Evolutionary conservation across 1,140 invertebrate genomes (phyloP).

Genomic region (Bombus impatiens): DNA sequence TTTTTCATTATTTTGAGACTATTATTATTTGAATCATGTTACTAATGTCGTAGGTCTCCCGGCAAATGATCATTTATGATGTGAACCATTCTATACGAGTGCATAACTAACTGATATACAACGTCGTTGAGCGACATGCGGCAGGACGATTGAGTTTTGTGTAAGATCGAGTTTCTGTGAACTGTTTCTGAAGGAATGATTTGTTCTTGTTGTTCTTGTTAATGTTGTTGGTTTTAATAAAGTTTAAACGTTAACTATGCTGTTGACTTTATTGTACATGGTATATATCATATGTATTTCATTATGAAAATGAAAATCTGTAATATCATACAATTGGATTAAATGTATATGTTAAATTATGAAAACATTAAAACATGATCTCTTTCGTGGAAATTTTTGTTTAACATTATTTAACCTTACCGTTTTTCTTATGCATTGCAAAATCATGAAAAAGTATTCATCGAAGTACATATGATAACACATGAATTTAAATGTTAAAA

Average conservation of each 20-base stretch:
- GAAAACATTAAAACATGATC: neutral
- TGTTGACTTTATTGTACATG: slow-evolving; percentile 10
- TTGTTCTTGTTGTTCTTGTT: slow-evolving; percentile 67
- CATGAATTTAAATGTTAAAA: neutral
- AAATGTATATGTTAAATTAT: neutral
- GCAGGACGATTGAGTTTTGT: slow-evolving; percentile 51
- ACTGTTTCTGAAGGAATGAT: slow-evolving; percentile 56
- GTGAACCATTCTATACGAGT: slow-evolving; percentile 43
- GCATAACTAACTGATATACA: slow-evolving; percentile 51
- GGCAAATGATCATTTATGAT: slow-evolving; percentile 56
- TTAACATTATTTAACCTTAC: neutral
- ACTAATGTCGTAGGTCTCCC: slow-evolving; percentile 68
- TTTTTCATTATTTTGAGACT: slow-evolving; percentile 34
- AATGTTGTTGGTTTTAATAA: slow-evolving; percentile 71
- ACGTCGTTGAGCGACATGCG: slow-evolving; percentile 50
- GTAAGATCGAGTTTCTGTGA: slow-evolving; percentile 46
- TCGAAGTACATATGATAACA: neutral
- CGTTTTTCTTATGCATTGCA: neutral
- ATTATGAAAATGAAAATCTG: neutral
- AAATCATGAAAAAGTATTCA: neutral
- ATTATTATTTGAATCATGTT: slow-evolving; percentile 59
- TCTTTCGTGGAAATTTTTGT: neutral
- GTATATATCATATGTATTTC: neutral
- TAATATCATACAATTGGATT: neutral
- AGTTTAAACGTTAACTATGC: slow-evolving; percentile 63